Evolutionary conservation across 2,113 vertebrate species (phyloP).

Genomic region (Ciconia stormi): DNA sequence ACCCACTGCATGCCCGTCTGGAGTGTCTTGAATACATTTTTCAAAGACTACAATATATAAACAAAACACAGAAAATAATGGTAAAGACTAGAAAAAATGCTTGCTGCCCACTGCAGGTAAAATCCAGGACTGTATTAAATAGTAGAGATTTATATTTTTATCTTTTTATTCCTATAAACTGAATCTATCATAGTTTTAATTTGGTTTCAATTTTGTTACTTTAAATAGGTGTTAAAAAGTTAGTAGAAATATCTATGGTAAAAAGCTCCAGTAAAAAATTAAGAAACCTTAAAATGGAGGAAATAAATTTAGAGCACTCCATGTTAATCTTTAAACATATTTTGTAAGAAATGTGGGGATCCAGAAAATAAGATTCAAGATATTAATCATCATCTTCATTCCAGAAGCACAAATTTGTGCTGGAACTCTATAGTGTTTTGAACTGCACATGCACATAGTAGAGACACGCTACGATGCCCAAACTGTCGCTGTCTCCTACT

Average conservation of each 20-base stretch:
- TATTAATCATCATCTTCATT: neutral
- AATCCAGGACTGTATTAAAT: neutral
- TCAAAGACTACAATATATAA: neutral
- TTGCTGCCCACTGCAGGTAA: neutral
- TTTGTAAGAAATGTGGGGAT: neutral
- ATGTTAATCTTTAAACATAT: neutral
- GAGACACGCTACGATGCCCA: fast-evolving
- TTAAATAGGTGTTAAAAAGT: neutral
- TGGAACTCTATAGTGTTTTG: neutral
- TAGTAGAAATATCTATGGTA: neutral
- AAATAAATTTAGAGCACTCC: neutral
- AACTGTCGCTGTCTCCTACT: neutral
- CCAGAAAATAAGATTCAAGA: neutral
- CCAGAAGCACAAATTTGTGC: neutral
- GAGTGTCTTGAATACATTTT: neutral
- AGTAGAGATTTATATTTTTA: neutral
- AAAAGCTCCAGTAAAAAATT: neutral
- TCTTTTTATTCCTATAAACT: neutral
- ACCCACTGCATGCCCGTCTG: neutral
- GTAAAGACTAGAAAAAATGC: neutral
- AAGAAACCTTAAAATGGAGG: neutral
- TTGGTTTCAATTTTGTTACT: neutral
- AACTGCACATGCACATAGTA: neutral
- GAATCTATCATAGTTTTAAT: neutral
- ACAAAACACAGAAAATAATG: neutral